Percentiles rank a stretch among this genome's conserved stretches.
phyloP scores from a whole-genome alignment of 1,140 invertebrate genomes.

The Brachionus angularis region DNA sequence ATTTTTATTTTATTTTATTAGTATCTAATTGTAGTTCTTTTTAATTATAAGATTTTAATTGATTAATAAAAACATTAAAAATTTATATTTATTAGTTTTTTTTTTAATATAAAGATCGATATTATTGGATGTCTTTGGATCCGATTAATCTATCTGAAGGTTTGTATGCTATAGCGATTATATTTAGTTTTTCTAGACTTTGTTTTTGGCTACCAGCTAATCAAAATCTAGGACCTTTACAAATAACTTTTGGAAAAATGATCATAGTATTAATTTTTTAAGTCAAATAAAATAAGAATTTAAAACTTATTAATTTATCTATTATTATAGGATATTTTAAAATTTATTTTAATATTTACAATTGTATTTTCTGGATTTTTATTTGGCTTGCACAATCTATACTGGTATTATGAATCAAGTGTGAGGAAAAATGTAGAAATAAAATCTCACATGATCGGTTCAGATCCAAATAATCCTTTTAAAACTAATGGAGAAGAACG shows the following conservation, averaged over 20 bases:
- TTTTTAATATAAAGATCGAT: slow-evolving; percentile 48
- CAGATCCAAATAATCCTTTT: slow-evolving; percentile 2
- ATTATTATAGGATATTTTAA: slow-evolving; percentile 52
- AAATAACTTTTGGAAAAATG: slow-evolving; percentile 58
- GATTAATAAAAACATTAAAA: no score
- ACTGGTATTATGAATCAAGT: slow-evolving; percentile 57
- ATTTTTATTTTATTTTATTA: neutral
- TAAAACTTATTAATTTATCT: no score
- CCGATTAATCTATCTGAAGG: slow-evolving; percentile 51
- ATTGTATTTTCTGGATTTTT: slow-evolving; percentile 57
- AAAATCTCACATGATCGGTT: slow-evolving; percentile 36
- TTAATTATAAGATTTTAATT: no score
- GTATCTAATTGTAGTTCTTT: no score
- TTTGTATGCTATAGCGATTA: slow-evolving; percentile 51
- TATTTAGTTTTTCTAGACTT: slow-evolving; percentile 56
- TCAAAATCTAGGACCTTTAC: slow-evolving; percentile 58
- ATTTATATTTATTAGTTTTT: neutral
- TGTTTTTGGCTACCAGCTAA: slow-evolving; percentile 58
- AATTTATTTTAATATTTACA: slow-evolving; percentile 49
- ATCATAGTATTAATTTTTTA: no score
- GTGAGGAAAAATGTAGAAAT: slow-evolving; percentile 53
- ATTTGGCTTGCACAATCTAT: slow-evolving; percentile 57
- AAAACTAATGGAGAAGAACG: neutral
- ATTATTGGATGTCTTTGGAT: slow-evolving; percentile 50
- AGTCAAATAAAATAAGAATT: no score